Evolutionary conservation across 2,888 invertebrate genomes (phyloP).

Genomic region (Nowickia ferox): DNA sequence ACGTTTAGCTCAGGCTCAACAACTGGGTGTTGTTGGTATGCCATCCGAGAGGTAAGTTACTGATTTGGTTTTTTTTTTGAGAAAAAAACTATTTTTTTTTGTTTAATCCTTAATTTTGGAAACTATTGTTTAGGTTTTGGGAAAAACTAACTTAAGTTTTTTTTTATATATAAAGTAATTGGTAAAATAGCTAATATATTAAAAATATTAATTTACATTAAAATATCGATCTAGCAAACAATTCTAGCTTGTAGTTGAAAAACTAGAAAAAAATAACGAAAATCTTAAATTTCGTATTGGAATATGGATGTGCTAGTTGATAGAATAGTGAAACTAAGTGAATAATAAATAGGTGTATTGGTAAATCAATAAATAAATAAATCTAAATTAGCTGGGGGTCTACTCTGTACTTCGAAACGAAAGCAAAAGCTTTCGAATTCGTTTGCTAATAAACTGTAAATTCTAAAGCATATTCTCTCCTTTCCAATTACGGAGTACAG

Average conservation of each 20-base stretch:
- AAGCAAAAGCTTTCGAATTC: too few relatives aligned
- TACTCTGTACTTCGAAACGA: too few relatives aligned
- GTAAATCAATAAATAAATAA: neutral
- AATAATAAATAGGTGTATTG: neutral
- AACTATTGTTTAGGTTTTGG: slow-evolving; percentile 37
- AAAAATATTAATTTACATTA: slow-evolving; percentile 29
- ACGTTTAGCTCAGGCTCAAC: slow-evolving; percentile 78
- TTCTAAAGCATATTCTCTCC: too few relatives aligned
- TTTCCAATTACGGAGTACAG: too few relatives aligned
- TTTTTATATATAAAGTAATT: slow-evolving; percentile 18
- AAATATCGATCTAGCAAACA: slow-evolving; percentile 70
- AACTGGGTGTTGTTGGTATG: slow-evolving; percentile 73
- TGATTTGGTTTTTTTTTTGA: slow-evolving; percentile 11
- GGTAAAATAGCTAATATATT: slow-evolving; percentile 22
- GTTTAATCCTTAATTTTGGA: slow-evolving; percentile 25
- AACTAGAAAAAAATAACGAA: neutral
- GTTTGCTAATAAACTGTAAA: too few relatives aligned
- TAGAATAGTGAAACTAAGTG: neutral
- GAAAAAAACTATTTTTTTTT: slow-evolving; percentile 6
- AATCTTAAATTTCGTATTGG: neutral
- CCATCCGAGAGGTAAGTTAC: slow-evolving; percentile 79
- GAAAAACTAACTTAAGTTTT: slow-evolving; percentile 44
- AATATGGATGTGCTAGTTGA: neutral
- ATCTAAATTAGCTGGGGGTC: neutral
- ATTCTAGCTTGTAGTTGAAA: slow-evolving; percentile 26